These are phyloP conservation scores for Zalophus californianus DNA, from an alignment of 2,797 vertebrate species.

Conservation along the genomic window DNA sequence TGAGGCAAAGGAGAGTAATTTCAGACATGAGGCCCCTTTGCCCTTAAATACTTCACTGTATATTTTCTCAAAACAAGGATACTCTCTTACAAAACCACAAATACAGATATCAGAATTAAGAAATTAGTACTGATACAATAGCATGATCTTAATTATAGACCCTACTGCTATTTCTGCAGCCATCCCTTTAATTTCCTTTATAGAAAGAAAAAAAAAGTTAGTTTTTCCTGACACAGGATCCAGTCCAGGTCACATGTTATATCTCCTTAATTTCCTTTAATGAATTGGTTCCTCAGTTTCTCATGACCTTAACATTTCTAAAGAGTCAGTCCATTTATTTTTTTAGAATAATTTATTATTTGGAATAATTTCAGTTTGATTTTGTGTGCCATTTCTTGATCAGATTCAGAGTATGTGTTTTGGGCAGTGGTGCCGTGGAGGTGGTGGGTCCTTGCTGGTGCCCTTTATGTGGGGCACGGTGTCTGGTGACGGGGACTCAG, in stretches of 20 bases:
- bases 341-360: not conserved
- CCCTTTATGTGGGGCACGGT: no score
- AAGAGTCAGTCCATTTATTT: not conserved
- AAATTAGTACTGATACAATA: rapidly evolving
- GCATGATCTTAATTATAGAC: rapidly evolving
- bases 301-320: not conserved
- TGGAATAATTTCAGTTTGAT: not conserved
- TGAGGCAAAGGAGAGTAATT: not conserved
- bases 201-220: not conserved
- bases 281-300: not conserved
- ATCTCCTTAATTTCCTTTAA: not conserved
- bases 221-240: not conserved
- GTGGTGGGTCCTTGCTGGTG: not conserved
- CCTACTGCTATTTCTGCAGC: not conserved
- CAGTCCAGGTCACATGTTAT: not conserved
- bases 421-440: rapidly evolving
- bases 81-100: no score
- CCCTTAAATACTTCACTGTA: no score
- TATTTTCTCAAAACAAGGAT: not conserved
- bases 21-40: not conserved
- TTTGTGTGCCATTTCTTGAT: no score
- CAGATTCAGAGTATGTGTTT: not conserved
- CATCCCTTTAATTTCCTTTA: not conserved
- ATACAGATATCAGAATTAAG: not conserved
- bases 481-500: not conserved